A percentile compares a stretch with the other conserved stretches of the same genome.
Conservation (phyloP, 1,140 invertebrate species). For the Hesperophylax magnus region DNA sequence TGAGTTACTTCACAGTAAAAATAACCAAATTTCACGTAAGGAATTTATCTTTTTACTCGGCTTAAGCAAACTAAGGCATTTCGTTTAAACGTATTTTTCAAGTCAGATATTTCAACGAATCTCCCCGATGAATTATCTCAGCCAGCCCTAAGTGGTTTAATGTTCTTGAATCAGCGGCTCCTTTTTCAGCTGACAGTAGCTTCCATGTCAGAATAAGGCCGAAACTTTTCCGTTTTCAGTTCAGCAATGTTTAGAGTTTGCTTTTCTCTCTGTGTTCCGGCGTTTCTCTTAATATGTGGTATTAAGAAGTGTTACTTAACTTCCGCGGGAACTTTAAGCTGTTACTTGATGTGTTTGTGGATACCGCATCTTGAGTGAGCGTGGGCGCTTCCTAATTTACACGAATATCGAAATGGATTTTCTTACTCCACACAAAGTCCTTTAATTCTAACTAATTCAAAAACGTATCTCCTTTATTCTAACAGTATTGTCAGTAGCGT, state of each 20-base stretch:
- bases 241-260: constrained; percentile 21
- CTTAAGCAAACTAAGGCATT: too few relatives aligned
- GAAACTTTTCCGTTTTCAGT: constrained; percentile 25
- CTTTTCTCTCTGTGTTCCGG: constrained; percentile 7
- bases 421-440: background rate
- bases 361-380: background rate
- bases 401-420: background rate
- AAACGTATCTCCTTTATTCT: too few relatives aligned
- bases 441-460: too few relatives aligned
- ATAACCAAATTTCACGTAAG: too few relatives aligned
- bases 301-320: constrained; percentile 13
- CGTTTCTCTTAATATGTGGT: constrained; percentile 26
- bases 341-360: constrained; percentile 26
- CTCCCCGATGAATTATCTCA: too few relatives aligned
- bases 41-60: too few relatives aligned
- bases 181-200: background rate
- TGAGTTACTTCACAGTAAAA: too few relatives aligned
- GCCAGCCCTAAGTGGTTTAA: background rate
- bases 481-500: too few relatives aligned
- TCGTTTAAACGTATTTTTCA: too few relatives aligned
- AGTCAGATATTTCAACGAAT: too few relatives aligned
- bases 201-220: constrained; percentile 20
- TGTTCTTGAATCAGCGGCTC: background rate
- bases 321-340: constrained; percentile 15
- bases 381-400: background rate